A percentile compares a stretch with the other conserved stretches of the same genome.
phyloP scores from a whole-genome alignment of 2,888 invertebrate genomes.

The Chalcis sispes region DNA sequence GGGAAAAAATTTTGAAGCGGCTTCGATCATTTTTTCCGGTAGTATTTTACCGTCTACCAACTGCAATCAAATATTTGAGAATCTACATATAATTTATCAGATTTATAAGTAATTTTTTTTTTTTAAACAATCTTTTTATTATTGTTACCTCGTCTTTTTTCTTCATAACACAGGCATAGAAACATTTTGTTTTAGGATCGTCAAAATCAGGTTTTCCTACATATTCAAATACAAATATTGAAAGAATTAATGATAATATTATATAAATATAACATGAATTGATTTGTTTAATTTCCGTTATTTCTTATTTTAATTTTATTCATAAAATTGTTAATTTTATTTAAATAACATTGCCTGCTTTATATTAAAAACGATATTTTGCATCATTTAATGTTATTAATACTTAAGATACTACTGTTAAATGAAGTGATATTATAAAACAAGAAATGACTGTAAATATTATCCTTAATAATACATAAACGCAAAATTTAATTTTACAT shows the following conservation, averaged over 20 bases:
- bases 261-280: no score
- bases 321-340: no score
- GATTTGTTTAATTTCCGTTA: no score
- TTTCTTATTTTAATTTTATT: no score
- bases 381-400: no score
- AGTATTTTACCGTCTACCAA: slow-evolving; percentile 28
- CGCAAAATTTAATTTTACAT: no score
- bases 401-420: neutral
- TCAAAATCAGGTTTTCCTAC: neutral
- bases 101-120: neutral
- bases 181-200: slow-evolving; percentile 30
- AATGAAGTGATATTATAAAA: neutral
- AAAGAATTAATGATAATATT: neutral
- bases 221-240: neutral
- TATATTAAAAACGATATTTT: no score
- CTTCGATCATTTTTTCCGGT: slow-evolving; percentile 12
- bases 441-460: neutral
- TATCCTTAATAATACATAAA: no score
- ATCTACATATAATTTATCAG: no score
- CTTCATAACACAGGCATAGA: slow-evolving; percentile 28
- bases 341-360: no score
- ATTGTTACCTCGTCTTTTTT: slow-evolving; percentile 12
- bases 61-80: neutral
- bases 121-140: neutral
- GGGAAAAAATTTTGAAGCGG: neutral